Conservation (phyloP, 2,888 invertebrate species). For the Syrista parreyssii region DNA sequence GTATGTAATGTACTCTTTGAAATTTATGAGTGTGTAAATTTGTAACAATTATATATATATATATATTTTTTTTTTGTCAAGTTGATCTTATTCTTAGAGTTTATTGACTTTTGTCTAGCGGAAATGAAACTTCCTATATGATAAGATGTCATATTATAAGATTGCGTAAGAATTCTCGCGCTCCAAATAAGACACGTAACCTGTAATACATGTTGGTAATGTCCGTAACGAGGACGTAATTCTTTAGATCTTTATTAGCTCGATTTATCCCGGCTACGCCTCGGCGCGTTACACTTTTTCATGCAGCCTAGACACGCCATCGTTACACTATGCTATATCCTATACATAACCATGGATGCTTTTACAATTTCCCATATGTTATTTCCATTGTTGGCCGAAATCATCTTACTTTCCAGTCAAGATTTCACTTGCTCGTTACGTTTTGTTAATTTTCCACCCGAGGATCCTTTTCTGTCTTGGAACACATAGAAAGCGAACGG, state of each 20-base stretch:
- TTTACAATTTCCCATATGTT: too few relatives aligned
- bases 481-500: too few relatives aligned
- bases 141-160: neutral
- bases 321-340: neutral
- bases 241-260: constrained; percentile 43
- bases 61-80: neutral
- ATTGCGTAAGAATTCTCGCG: neutral
- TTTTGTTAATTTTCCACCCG: too few relatives aligned
- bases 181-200: neutral
- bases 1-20: neutral
- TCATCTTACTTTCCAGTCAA: too few relatives aligned
- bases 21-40: neutral
- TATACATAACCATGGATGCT: too few relatives aligned
- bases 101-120: neutral
- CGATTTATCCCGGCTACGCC: constrained; percentile 44
- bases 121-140: neutral
- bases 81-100: neutral
- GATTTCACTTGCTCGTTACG: too few relatives aligned
- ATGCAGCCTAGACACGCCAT: constrained; percentile 14
- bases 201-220: constrained; percentile 24
- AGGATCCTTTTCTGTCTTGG: too few relatives aligned
- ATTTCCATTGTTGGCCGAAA: too few relatives aligned
- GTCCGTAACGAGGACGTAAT: constrained; percentile 39
- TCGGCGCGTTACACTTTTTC: constrained; percentile 41
- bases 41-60: neutral